Percentiles rank a stretch among this genome's conserved stretches.
phyloP scores from a whole-genome alignment of 2,797 vertebrate genomes.

The Lindbergichthys nudifrons region DNA sequence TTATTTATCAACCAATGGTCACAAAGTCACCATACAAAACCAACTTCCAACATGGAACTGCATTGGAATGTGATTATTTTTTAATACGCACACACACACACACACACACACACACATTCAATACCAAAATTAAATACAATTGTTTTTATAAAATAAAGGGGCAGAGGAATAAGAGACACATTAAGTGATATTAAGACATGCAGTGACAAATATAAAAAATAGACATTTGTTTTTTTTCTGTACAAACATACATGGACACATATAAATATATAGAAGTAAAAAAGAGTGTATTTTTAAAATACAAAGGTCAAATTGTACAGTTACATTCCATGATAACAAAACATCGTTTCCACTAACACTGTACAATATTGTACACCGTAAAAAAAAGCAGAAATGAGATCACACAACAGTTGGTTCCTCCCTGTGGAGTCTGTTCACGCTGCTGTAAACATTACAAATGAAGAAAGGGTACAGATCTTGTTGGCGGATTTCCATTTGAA shows the following conservation, averaged over 20 bases:
- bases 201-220: slow-evolving; percentile 96
- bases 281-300: slow-evolving; percentile 98
- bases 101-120: slow-evolving; percentile 64
- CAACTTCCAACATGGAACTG: slow-evolving; percentile 76
- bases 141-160: slow-evolving; percentile 74
- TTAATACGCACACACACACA: slow-evolving; percentile 60
- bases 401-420: slow-evolving; percentile 79
- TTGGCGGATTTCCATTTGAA: slow-evolving; percentile 61
- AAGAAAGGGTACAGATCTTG: slow-evolving; percentile 49
- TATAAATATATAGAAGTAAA: slow-evolving; percentile 95
- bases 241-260: slow-evolving; percentile 86
- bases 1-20: slow-evolving; percentile 79
- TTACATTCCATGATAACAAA: slow-evolving; percentile 95
- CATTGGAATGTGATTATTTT: slow-evolving; percentile 72
- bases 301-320: slow-evolving; percentile 96
- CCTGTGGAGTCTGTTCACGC: slow-evolving; percentile 65
- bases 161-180: slow-evolving; percentile 55
- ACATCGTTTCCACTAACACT: slow-evolving; percentile 91
- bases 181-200: slow-evolving; percentile 81
- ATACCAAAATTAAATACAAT: slow-evolving; percentile 80
- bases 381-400: slow-evolving; percentile 84
- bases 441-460: slow-evolving; percentile 77
- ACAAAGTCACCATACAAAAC: slow-evolving; percentile 78
- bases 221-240: slow-evolving; percentile 91
- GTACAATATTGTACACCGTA: slow-evolving; percentile 86